Conservation (phyloP, 2,797 vertebrate genomes). For the Malurus leucopterus region DNA sequence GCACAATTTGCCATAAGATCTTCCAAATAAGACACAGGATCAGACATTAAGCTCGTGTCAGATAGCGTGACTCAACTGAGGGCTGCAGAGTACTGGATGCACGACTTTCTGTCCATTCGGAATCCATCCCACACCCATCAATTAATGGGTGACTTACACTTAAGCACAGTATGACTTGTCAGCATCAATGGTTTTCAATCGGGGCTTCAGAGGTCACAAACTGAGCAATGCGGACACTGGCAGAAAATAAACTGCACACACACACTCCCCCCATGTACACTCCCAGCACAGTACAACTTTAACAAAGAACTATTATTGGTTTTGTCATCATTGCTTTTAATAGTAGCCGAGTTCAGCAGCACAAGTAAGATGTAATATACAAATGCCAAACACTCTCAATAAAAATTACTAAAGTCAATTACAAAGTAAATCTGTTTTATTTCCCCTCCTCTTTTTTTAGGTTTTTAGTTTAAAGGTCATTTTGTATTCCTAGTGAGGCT, state of each 20-base stretch:
- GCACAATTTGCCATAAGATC: neutral
- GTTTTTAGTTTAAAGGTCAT: slow-evolving; percentile 57
- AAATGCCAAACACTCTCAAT: slow-evolving; percentile 41
- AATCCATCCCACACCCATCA: neutral
- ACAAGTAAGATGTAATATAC: slow-evolving; percentile 17
- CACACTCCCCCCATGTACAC: neutral
- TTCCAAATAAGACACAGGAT: neutral
- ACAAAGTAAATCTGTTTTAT: slow-evolving; percentile 58
- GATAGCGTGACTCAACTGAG: neutral
- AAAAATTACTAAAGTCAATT: slow-evolving; percentile 51
- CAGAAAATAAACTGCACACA: neutral
- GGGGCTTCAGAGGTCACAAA: neutral
- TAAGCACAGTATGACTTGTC: neutral
- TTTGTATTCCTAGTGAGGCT: slow-evolving; percentile 44
- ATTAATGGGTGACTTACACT: neutral
- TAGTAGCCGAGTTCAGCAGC: neutral
- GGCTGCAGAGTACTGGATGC: neutral
- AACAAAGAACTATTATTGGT: neutral
- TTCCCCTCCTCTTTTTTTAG: neutral
- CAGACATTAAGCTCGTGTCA: neutral
- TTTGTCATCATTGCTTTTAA: slow-evolving; percentile 18
- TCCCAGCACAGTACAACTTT: neutral
- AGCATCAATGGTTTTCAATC: neutral
- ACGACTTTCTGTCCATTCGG: neutral
- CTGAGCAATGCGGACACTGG: neutral